Conservation (phyloP, 2,888 invertebrate species). For the Phalera bucephala region DNA sequence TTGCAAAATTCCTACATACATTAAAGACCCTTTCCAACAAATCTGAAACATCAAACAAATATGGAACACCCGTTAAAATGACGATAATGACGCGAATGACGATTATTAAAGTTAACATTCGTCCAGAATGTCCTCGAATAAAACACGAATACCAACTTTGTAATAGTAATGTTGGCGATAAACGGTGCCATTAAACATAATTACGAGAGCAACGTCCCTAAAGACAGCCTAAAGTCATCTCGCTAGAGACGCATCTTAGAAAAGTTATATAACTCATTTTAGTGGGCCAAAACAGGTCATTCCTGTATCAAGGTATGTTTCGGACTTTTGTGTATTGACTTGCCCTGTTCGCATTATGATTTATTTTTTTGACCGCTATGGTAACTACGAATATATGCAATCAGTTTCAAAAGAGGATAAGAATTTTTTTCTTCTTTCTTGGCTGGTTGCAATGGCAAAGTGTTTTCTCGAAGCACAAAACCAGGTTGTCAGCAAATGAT, state of each 20-base stretch:
- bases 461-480: no score
- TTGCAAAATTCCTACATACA: not conserved
- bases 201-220: slow-evolving; percentile 47
- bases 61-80: not conserved
- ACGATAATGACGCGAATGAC: slow-evolving; percentile 9
- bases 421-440: no score
- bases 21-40: not conserved
- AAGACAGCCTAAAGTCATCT: slow-evolving; percentile 42
- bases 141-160: slow-evolving; percentile 54
- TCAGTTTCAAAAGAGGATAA: no score
- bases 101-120: slow-evolving; percentile 18
- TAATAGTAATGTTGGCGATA: slow-evolving; percentile 60
- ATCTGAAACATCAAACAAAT: not conserved
- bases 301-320: no score
- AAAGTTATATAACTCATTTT: slow-evolving; percentile 65
- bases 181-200: slow-evolving; percentile 68
- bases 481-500: no score
- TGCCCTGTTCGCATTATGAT: no score
- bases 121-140: slow-evolving; percentile 24
- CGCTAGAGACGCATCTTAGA: slow-evolving; percentile 44
- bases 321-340: no score
- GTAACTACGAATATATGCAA: no score
- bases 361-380: no score
- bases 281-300: no score
- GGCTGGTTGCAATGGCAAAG: no score